Base-by-base conservation (phyloP, 2,797 vertebrate species). In the Ctenopoma multispine region DNA sequence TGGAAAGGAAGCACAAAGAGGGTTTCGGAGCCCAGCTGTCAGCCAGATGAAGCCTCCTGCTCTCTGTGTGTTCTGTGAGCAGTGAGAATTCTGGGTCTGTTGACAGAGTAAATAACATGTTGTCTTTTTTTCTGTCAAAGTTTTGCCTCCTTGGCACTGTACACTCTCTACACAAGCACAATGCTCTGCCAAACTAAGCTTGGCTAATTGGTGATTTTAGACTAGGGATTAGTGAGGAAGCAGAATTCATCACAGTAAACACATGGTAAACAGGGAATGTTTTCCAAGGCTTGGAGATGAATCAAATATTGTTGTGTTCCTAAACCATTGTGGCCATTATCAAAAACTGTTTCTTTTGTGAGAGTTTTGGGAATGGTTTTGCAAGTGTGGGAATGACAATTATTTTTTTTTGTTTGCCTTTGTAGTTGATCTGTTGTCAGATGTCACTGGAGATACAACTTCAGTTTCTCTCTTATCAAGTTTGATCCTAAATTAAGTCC, bases 201-300 rank as follows among this genome's bases (percentile, higher is more conserved):
- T 76, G 74, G 80, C 82, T 84, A 87, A 90, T 86, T 85, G 84
- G 70, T 50, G 69, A 82, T 83, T 86, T 63, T 75, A 77, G 57
- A 83, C 70, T 49, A 58, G 65, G 78, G 70, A 75, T 84, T 83
- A 86, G 72, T 80, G 78, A 77, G 72, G 78, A 85, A 69, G 76
- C 67, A 56, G 74, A 82, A 82, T 71, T 71, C 77, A 81, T 81
- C 85, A 72, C 73, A 83, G 69, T 75, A 65, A 79, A 79, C 78
- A 80, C 84, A 81, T 63, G 69, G 79, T 59, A 75, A 87, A 87
- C 48, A 56, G 60, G 31, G 29, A 76, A 51, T 56, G 44, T 84
- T 80, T 78, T 79, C 73, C 74, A 67, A 74, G 49, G 44, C 63
- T 68, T 47, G 58, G 72, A 64, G 20, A 74, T 29, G 31, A 54